These are phyloP conservation scores for Margaritifera margaritifera DNA, from an alignment of 2,888 invertebrate species.

Conservation along the genomic window DNA sequence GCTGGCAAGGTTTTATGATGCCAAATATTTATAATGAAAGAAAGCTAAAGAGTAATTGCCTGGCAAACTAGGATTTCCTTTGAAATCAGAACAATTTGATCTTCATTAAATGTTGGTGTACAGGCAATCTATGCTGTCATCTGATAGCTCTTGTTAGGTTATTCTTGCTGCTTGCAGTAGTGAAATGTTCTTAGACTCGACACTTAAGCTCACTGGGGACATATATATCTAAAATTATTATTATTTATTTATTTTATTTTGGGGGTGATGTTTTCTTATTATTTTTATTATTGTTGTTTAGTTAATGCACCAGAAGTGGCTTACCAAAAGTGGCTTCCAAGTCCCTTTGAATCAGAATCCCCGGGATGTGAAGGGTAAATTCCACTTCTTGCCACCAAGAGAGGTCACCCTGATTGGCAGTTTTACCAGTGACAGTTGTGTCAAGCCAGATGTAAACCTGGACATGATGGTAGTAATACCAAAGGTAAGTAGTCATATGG, in stretches of 20 bases:
- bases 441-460: slow-evolving; percentile 80
- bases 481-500: slow-evolving; percentile 69
- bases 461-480: slow-evolving; percentile 87
- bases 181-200: not conserved
- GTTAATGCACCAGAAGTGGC: slow-evolving; percentile 54
- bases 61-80: too few species aligned
- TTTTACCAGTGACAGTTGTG: slow-evolving; percentile 78
- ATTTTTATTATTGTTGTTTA: slow-evolving; percentile 24
- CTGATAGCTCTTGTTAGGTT: not conserved
- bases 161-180: not conserved
- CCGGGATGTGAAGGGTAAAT: slow-evolving; percentile 75
- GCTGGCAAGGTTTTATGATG: too few species aligned
- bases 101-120: not conserved
- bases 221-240: too few species aligned
- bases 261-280: not conserved
- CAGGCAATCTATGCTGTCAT: not conserved
- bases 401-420: slow-evolving; percentile 81
- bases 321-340: slow-evolving; percentile 75
- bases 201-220: too few species aligned
- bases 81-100: too few species aligned
- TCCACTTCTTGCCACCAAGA: slow-evolving; percentile 81
- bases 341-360: slow-evolving; percentile 77
- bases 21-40: too few species aligned
- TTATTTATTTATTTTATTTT: too few species aligned
- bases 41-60: too few species aligned